phyloP scores from a whole-genome alignment of 2,113 vertebrate genomes.

The Lophotis ruficrista region DNA sequence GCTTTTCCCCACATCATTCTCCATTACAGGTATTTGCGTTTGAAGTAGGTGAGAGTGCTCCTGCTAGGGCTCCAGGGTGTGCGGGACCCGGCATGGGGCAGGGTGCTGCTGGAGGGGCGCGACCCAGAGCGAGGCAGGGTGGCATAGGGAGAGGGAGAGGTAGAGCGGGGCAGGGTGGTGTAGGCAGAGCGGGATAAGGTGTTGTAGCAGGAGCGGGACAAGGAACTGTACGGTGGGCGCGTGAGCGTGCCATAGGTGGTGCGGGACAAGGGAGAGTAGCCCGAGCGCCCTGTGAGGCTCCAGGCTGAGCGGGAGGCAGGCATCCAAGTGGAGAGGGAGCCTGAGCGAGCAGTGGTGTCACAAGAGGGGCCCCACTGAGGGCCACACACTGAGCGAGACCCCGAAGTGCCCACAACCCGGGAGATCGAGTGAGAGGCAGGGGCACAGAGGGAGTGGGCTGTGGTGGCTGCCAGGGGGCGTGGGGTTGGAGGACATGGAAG shows the following conservation, averaged over 20 bases:
- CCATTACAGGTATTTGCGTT: slow-evolving; percentile 10
- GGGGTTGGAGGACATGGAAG: neutral
- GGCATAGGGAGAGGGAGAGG: slow-evolving; percentile 20
- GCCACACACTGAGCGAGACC: slow-evolving; percentile 1
- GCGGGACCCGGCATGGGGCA: neutral
- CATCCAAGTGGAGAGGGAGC: neutral
- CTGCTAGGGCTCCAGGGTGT: neutral
- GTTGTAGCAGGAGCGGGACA: slow-evolving; percentile 20
- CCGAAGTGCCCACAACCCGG: neutral
- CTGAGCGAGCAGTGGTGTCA: neutral
- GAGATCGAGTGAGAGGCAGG: neutral
- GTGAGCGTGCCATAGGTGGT: neutral
- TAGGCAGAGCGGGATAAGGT: slow-evolving; percentile 26
- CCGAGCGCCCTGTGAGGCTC: neutral
- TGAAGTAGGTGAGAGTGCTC: slow-evolving; percentile 23
- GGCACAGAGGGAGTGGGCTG: neutral
- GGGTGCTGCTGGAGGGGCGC: neutral
- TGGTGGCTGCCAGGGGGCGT: neutral
- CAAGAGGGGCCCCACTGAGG: slow-evolving; percentile 29
- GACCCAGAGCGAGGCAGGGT: neutral
- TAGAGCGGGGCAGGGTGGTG: neutral
- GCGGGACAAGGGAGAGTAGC: neutral
- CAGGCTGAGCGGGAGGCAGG: neutral
- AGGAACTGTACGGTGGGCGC: neutral
- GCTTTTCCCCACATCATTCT: neutral